Evolutionary conservation across 2,888 invertebrate species (phyloP).

Genomic region (Ochropleura plecta): DNA sequence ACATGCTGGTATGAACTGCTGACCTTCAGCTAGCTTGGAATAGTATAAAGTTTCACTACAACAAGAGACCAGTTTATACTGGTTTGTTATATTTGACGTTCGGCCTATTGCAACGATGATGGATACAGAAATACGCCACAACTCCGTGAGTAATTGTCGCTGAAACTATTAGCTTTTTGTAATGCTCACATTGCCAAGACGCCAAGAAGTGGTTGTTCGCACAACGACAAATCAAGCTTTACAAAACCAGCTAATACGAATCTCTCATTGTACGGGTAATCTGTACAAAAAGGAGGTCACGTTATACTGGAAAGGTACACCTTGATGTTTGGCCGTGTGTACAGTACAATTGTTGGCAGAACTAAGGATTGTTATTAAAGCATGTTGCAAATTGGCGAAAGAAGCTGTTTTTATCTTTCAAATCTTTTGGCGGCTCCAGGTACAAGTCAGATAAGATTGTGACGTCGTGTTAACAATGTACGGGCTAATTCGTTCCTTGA

Average conservation of each 20-base stretch:
- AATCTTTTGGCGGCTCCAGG: constrained; percentile 11
- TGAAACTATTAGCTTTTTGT: constrained; percentile 21
- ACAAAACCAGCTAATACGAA: no score
- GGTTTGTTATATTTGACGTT: background rate
- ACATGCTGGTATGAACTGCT: no score
- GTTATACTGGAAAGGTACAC: no score
- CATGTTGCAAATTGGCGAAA: constrained; percentile 6
- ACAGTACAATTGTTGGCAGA: constrained; percentile 13
- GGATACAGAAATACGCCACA: constrained; percentile 35
- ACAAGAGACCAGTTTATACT: background rate
- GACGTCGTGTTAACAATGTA: background rate
- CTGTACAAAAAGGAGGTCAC: no score
- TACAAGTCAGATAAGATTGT: background rate
- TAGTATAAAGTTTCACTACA: background rate
- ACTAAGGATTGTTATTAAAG: background rate
- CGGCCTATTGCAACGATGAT: constrained; percentile 20
- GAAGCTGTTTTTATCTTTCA: background rate
- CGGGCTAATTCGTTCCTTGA: background rate
- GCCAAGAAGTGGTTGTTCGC: background rate
- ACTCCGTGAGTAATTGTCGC: constrained; percentile 51
- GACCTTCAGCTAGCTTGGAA: background rate
- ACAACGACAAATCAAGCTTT: no score
- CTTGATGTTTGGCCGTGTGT: no score
- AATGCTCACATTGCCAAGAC: constrained; percentile 30
- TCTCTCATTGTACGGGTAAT: no score